Base-by-base conservation (phyloP, 1,140 invertebrate genomes). In the Spodoptera litura region DNA sequence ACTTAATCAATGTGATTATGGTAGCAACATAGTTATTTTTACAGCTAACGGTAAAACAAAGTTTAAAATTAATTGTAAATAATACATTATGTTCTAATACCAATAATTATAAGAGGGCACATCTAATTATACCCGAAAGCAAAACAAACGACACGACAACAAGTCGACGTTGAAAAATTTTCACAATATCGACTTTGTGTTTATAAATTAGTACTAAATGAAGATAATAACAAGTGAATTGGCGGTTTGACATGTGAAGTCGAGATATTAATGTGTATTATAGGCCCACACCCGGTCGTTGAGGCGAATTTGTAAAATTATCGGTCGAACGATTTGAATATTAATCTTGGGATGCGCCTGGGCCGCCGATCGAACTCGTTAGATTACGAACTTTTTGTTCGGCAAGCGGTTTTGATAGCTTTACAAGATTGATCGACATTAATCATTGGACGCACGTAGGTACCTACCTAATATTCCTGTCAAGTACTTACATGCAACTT, bases 211-310 rank as follows among this genome's bases (percentile, higher is more conserved):
- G 87, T 78, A 80, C 86, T 89, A 91, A 92, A 94, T 94, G 91
- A 93, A 92, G 91, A 92, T 93, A 94, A 94, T 93, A 85, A 86
- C 84, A 88, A 82, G 85, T 68, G 83, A 89, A 93, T 91, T 89
- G 90, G 79, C 72, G 85, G 89, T 91, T 93, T 93, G 93, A 92
- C 93, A 93, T 89, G 90, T 81, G 88, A 87, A 91, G 88, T 89
- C 86, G 84, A 79, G 64, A 89, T 89, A 94, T 93, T 91, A 89
- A 94, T 93, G 91, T 91, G 86, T 93, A 92, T 93, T 93, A 93
- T 92, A 91, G 91, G 83, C 66, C 80, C 70, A 90, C 87, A 90
- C 84, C 88, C 85, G 89, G 84, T 88, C 88, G 89, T 88, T 91
- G 79, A 79, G 79, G 87, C 85, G 87, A 93, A 90, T 93, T 92